Evolutionary conservation across 2,888 invertebrate genomes (phyloP).

Genomic region (Diarsia rubi): DNA sequence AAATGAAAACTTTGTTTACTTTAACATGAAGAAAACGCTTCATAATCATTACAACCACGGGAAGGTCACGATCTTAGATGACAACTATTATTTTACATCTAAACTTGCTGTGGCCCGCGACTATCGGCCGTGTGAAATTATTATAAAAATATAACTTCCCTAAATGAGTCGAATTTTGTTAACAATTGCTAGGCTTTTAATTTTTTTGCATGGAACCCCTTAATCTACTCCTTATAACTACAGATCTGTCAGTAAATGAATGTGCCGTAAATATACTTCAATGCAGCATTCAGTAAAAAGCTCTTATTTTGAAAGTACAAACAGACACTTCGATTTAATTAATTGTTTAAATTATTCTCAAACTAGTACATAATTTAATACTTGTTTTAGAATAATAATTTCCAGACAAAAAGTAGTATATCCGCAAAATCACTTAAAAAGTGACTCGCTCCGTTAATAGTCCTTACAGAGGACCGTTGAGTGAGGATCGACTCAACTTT

Average conservation of each 20-base stretch:
- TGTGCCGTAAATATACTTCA: too few species aligned
- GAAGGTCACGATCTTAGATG: neutral
- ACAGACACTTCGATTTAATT: neutral
- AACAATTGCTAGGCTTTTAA: too few species aligned
- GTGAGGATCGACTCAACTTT: conserved; percentile 15
- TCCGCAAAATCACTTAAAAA: conserved; percentile 17
- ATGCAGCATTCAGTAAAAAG: too few species aligned
- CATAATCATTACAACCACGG: neutral
- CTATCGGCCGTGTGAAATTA: neutral
- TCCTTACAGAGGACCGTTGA: neutral
- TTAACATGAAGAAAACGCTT: neutral
- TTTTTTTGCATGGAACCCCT: too few species aligned
- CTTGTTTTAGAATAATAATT: conserved; percentile 13
- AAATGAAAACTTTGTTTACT: neutral
- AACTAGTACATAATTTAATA: neutral
- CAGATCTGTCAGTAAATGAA: too few species aligned
- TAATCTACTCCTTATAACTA: too few species aligned
- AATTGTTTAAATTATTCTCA: neutral
- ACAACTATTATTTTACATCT: neutral
- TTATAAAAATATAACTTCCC: too few species aligned
- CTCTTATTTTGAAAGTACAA: too few species aligned
- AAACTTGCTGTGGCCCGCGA: neutral
- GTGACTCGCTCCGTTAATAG: neutral
- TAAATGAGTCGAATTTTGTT: too few species aligned
- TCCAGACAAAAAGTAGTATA: conserved; percentile 9